Evolutionary conservation across 2,888 invertebrate genomes (phyloP), one percentile per base, ranked within the genome.

Genomic region (Nymphalis c-album): DNA sequence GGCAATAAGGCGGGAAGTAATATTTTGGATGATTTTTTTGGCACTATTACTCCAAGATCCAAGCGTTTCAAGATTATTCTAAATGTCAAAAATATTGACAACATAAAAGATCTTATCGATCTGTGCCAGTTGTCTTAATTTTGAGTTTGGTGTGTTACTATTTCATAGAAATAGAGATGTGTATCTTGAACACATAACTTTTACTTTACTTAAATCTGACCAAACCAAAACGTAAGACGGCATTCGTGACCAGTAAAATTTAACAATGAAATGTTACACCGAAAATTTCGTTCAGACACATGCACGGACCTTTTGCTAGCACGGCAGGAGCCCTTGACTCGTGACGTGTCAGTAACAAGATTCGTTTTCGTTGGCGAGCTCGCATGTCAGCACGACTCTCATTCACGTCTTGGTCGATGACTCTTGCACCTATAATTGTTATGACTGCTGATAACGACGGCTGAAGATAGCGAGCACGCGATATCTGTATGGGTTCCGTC

Each of bases 341-440:
- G 71, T 73, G 76, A 75, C 75, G 75, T 73, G 76, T 72, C 71
- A 70, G 68, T 70, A 71, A 70, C 69, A 72, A 78, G 76, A 75
- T 75, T 77, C 77, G 75, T 78, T 78, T 78, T 78, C 77, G 75
- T 75, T 75, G 70, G 72, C 80, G 77, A 78, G 76, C 77, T 79
- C 75, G 81, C 80, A 80, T 82, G 81, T 76, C 78, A 75, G 76
- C 81, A 81, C 80, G 81, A 75, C 74, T 81, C 65, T 71, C 74
- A 73, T 73, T 73, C 75, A 75, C 72, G 72, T 73, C 71, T 72
- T 78, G 80, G 79, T 77, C 79, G 77, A 76, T 79, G 78, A 76
- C 80, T 77, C 73, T 72, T 72, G 70, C 76, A 74, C 71, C 76
- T 75, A 74, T 80, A 80, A 79, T 80, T 79, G 76, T 75, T 75